Percentiles rank a stretch among this genome's conserved stretches.
phyloP scores from a whole-genome alignment of 2,797 vertebrate species.

The Galaxias olidus region DNA sequence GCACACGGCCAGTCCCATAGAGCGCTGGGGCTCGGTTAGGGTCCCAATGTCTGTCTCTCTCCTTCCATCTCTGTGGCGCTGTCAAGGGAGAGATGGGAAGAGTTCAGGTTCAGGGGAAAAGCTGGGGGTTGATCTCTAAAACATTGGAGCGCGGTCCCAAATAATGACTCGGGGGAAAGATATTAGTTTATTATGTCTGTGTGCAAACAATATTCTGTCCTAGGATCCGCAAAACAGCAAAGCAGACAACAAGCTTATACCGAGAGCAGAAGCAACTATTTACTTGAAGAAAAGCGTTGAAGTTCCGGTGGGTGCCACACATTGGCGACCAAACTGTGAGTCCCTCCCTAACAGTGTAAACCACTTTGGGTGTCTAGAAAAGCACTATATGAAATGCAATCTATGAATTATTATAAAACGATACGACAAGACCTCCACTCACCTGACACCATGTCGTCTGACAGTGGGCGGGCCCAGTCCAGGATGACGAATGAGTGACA shows the following conservation, averaged over 20 bases:
- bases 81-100: background rate
- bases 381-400: constrained; percentile 2
- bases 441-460: constrained; percentile 94
- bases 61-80: background rate
- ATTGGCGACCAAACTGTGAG: too few relatives aligned
- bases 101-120: background rate
- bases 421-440: constrained; percentile 17
- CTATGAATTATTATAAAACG: background rate
- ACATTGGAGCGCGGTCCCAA: constrained; percentile 32
- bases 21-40: too few relatives aligned
- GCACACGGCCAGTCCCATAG: background rate
- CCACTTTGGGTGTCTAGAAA: too few relatives aligned
- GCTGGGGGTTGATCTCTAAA: constrained; percentile 10
- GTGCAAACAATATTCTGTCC: too few relatives aligned
- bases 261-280: background rate
- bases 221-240: too few relatives aligned
- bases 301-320: too few relatives aligned
- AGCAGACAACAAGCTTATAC: too few relatives aligned
- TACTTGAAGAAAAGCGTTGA: too few relatives aligned
- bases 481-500: constrained; percentile 98
- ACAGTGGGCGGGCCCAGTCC: constrained; percentile 90
- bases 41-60: background rate
- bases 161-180: constrained; percentile 23
- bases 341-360: too few relatives aligned
- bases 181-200: background rate